Conservation (phyloP, 2,113 vertebrate genomes). For the Corythornis madagascariensis region DNA sequence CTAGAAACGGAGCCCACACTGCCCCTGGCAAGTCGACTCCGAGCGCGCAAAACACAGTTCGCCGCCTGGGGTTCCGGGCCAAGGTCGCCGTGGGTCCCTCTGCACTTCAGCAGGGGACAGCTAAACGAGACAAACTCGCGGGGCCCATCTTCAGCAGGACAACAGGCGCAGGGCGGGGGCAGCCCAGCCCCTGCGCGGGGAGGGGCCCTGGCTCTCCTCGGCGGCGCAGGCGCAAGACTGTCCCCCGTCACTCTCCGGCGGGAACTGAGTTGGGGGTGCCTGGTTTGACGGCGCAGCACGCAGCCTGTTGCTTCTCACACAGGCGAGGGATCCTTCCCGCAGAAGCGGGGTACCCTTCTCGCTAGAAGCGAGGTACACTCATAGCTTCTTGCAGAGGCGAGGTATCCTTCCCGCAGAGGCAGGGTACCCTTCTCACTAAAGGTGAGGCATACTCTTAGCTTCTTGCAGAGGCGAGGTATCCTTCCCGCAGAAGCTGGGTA, state of each 20-base stretch:
- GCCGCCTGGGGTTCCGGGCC: rapidly evolving
- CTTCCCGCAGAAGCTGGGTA: no score
- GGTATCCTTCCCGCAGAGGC: no score
- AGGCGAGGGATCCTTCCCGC: no score
- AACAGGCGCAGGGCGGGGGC: no score
- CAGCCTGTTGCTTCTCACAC: no score
- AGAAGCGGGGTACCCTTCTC: no score
- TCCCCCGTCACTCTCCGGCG: background rate
- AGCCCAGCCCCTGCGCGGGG: background rate
- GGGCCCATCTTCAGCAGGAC: rapidly evolving
- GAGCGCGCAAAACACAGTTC: rapidly evolving
- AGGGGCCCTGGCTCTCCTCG: rapidly evolving
- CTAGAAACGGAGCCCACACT: rapidly evolving
- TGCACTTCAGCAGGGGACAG: rapidly evolving
- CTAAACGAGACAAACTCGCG: rapidly evolving
- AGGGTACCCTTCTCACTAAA: no score
- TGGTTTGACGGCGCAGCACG: rapidly evolving
- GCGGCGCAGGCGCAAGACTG: background rate
- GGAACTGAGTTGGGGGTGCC: rapidly evolving
- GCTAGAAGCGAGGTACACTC: no score
- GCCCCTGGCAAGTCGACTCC: rapidly evolving
- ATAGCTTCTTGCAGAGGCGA: no score
- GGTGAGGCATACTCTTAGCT: no score
- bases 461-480: no score
- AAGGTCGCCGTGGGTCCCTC: rapidly evolving